A percentile compares a stretch with the other conserved stretches of the same genome.
Conservation (phyloP, 2,888 invertebrate species). For the Leptinotarsa peninsularis region DNA sequence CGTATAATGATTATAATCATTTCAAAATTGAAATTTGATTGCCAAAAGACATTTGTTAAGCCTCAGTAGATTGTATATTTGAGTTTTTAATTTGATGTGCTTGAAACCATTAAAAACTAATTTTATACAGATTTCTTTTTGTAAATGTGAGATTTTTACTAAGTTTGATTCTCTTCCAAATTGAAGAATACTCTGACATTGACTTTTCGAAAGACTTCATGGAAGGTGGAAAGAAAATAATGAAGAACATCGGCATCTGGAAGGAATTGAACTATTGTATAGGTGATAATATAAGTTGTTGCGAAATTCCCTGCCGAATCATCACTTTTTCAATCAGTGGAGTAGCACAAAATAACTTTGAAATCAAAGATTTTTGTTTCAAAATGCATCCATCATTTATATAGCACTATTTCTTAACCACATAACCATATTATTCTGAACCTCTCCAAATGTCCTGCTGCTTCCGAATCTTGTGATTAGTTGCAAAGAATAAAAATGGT, state of each 20-base stretch:
- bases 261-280: conserved; percentile 39
- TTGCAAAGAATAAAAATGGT: conserved; percentile 20
- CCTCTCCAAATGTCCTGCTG: conserved; percentile 12
- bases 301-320: neutral
- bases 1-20: neutral
- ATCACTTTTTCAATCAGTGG: neutral
- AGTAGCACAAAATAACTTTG: neutral
- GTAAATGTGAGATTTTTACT: neutral
- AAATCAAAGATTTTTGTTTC: conserved; percentile 1
- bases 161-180: neutral
- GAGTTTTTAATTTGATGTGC: conserved; percentile 1
- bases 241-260: conserved; percentile 46
- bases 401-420: conserved; percentile 1
- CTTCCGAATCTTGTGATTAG: neutral
- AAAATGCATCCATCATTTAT: conserved; percentile 37
- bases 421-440: conserved; percentile 6
- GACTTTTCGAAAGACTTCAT: conserved; percentile 39
- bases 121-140: neutral
- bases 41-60: neutral
- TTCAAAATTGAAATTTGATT: no score
- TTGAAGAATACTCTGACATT: conserved; percentile 41
- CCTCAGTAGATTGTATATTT: conserved; percentile 2
- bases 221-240: conserved; percentile 41
- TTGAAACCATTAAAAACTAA: conserved; percentile 17
- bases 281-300: conserved; percentile 23